These are phyloP conservation scores for Montipora sp. DNA, from an alignment of 64 coral and sea anemone species.

Conservation along the genomic window DNA sequence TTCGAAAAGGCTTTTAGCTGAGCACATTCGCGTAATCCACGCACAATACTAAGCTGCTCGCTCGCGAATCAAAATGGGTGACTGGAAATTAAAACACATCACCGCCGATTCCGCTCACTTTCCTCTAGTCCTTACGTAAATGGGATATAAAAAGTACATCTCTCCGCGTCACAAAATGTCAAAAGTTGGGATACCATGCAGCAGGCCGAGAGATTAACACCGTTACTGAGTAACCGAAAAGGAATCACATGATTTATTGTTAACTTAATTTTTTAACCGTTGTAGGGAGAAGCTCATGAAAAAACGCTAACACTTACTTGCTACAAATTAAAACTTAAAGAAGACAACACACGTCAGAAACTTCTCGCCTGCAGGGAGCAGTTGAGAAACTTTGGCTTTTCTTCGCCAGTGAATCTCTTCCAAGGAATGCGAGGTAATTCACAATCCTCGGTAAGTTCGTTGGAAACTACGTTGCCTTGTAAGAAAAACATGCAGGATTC, in stretches of 20 bases:
- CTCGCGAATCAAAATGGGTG: too few species aligned
- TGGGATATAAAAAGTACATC: too few species aligned
- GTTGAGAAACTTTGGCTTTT: background rate
- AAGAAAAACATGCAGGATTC: background rate
- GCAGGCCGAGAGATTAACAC: too few species aligned
- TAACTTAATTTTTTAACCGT: background rate
- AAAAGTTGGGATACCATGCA: background rate
- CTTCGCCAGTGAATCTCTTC: background rate
- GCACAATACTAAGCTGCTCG: too few species aligned
- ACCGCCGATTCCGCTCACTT: too few species aligned
- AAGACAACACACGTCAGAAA: conserved; percentile 34
- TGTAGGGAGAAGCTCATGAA: background rate
- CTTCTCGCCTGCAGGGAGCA: conserved; percentile 36
- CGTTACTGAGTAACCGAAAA: too few species aligned
- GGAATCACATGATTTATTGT: too few species aligned
- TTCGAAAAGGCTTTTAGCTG: too few species aligned
- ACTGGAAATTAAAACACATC: too few species aligned
- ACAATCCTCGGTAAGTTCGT: background rate
- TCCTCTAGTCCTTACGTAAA: too few species aligned
- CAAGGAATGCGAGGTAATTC: background rate
- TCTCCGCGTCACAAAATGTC: background rate
- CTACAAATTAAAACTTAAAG: conserved; percentile 29
- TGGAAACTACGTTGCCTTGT: background rate
- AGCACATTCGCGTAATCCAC: too few species aligned
- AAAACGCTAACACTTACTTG: background rate